Percentiles rank a stretch among this genome's conserved stretches.
These are phyloP conservation scores for Aspidiotus rigidus DNA, from an alignment of 2,888 invertebrate species.

Conservation along the genomic window DNA sequence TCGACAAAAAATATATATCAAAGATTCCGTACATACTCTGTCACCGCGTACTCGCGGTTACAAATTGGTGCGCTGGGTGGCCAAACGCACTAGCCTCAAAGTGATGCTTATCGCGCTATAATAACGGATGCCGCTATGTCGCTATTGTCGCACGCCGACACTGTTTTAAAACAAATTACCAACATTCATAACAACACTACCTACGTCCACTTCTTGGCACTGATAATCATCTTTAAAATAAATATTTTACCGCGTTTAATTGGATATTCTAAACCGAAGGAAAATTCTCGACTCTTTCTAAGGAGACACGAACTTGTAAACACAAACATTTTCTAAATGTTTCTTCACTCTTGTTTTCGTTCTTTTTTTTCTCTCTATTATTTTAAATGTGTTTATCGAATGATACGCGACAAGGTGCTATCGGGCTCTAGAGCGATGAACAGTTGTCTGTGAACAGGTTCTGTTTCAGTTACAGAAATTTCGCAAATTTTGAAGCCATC, in stretches of 20 bases:
- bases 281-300: background rate
- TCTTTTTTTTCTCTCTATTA: background rate
- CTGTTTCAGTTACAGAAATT: too few relatives aligned
- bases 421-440: too few relatives aligned
- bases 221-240: conserved; percentile 27
- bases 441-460: too few relatives aligned
- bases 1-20: conserved; percentile 1
- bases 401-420: too few relatives aligned
- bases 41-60: conserved; percentile 16
- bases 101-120: conserved; percentile 27
- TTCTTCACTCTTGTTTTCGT: conserved; percentile 2
- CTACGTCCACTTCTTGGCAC: conserved; percentile 28
- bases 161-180: conserved; percentile 31
- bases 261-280: conserved; percentile 17
- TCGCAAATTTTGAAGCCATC: too few relatives aligned
- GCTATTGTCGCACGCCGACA: conserved; percentile 30
- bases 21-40: conserved; percentile 30
- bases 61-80: conserved; percentile 32
- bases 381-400: too few relatives aligned
- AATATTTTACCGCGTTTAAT: conserved; percentile 27
- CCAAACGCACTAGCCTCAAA: conserved; percentile 3
- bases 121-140: conserved; percentile 22
- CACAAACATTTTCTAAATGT: background rate
- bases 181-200: conserved; percentile 30
- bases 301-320: background rate